Conservation (phyloP, 2,888 invertebrate species). For the Drymonia ruficornis region DNA sequence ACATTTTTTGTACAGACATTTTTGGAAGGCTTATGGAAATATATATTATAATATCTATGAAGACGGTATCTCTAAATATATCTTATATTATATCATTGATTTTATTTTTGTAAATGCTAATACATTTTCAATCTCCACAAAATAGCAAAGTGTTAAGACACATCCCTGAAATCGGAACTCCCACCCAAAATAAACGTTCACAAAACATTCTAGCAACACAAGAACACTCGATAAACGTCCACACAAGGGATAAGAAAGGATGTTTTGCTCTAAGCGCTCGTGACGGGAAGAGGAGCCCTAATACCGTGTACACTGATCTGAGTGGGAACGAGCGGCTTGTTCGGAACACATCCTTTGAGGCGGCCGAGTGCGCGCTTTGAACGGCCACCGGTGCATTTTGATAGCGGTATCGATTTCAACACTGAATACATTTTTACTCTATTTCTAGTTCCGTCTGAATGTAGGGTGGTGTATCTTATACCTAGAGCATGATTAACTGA, state of each 20-base stretch:
- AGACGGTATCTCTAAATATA: too few relatives aligned
- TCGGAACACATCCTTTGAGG: slow-evolving; percentile 69
- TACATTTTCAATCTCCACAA: too few relatives aligned
- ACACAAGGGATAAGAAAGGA: slow-evolving; percentile 52
- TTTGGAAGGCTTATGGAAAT: too few relatives aligned
- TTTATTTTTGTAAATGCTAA: too few relatives aligned
- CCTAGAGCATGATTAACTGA: background rate
- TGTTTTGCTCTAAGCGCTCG: slow-evolving; percentile 57
- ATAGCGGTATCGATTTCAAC: slow-evolving; percentile 75
- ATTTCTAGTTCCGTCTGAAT: slow-evolving; percentile 38
- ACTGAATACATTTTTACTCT: slow-evolving; percentile 71
- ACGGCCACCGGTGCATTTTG: slow-evolving; percentile 68
- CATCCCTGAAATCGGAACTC: background rate
- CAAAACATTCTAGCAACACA: slow-evolving; percentile 11
- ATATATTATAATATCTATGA: too few relatives aligned
- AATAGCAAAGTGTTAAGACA: background rate
- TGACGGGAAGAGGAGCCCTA: slow-evolving; percentile 53
- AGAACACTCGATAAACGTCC: slow-evolving; percentile 41
- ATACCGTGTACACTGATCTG: slow-evolving; percentile 63
- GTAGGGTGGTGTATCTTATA: slow-evolving; percentile 3
- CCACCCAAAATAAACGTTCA: slow-evolving; percentile 13
- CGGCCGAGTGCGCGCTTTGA: slow-evolving; percentile 65
- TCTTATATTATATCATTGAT: too few relatives aligned
- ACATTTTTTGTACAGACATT: too few relatives aligned
- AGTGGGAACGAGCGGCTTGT: slow-evolving; percentile 71